These are phyloP conservation scores for Mormyrus lacerda DNA, from an alignment of 2,113 vertebrate genomes.

Conservation along the genomic window DNA sequence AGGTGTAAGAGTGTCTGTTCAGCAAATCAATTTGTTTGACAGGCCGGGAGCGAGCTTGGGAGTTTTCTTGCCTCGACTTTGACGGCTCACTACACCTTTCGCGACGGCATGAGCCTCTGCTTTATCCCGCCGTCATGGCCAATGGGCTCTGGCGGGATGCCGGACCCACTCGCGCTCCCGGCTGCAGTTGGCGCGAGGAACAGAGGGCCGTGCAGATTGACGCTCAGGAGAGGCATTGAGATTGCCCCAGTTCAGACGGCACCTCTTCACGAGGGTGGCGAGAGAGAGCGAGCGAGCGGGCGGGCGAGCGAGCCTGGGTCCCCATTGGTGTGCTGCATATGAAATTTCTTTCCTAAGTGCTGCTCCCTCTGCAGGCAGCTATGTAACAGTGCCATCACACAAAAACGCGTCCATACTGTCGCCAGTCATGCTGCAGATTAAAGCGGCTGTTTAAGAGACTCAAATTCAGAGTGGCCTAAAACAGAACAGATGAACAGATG, in stretches of 20 bases:
- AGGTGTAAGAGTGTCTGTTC: background rate
- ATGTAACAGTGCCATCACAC: background rate
- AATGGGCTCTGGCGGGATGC: background rate
- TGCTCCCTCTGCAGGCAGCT: background rate
- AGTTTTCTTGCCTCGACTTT: background rate
- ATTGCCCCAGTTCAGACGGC: background rate
- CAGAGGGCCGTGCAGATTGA: background rate
- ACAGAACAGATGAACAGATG: background rate
- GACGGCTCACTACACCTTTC: background rate
- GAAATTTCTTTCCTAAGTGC: background rate
- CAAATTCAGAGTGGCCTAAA: background rate
- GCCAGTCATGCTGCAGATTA: background rate
- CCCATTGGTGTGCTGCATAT: background rate
- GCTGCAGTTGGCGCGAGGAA: background rate
- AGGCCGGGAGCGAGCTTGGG: background rate
- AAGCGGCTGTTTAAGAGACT: background rate
- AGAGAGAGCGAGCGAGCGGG: background rate
- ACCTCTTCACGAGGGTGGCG: background rate
- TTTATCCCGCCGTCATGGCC: background rate
- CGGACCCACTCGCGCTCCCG: background rate
- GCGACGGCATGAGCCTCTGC: background rate
- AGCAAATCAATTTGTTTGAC: conserved; percentile 12
- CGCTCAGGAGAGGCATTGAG: background rate
- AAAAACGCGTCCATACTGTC: background rate
- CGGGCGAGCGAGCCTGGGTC: background rate